Conservation (phyloP, 2,797 vertebrate genomes). For the Squalus acanthias region DNA sequence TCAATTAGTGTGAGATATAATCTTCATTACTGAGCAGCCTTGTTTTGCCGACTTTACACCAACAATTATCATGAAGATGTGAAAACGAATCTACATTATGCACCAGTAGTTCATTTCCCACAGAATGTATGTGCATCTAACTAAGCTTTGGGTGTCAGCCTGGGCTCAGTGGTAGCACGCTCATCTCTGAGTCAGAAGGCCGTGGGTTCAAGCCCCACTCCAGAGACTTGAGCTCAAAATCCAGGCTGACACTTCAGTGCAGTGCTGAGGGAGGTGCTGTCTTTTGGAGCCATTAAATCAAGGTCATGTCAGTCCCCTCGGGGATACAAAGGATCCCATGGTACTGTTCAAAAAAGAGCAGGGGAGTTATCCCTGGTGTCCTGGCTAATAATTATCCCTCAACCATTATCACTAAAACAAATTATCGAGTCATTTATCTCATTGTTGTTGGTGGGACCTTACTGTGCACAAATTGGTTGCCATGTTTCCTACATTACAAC, state of each 20-base stretch:
- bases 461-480: no score
- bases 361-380: no score
- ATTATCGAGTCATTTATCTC: no score
- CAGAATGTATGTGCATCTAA: neutral
- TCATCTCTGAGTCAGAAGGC: neutral
- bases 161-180: neutral
- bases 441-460: no score
- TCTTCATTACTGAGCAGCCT: neutral
- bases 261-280: neutral
- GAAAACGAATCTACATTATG: neutral
- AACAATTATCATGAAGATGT: neutral
- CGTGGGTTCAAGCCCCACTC: neutral
- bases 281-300: neutral
- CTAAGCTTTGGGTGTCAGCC: neutral
- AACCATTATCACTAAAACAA: no score
- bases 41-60: neutral
- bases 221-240: neutral
- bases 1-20: neutral
- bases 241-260: neutral
- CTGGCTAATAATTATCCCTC: no score
- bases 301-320: no score
- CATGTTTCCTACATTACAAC: neutral
- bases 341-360: no score
- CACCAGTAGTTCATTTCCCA: neutral
- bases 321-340: no score